Conservation (phyloP, 1,140 invertebrate species). For the Charaxes varanes region DNA sequence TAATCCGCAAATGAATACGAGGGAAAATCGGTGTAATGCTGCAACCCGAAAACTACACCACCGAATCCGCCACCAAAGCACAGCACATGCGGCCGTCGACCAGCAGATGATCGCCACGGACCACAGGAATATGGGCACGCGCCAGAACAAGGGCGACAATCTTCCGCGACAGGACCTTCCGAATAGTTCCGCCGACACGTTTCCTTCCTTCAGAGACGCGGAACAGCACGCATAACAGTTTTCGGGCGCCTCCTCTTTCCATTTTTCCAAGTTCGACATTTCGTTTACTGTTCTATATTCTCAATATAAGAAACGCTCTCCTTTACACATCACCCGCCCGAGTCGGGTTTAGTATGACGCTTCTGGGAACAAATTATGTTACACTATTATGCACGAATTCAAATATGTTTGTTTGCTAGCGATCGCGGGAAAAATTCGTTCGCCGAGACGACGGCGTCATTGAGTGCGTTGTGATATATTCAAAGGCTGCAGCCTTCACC, state of each 20-base stretch:
- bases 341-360: too few relatives aligned
- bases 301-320: not conserved
- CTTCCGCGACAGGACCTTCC: slow-evolving; percentile 37
- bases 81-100: too few relatives aligned
- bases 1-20: too few relatives aligned
- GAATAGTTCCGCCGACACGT: slow-evolving; percentile 37
- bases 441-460: not conserved
- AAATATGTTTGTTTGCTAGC: too few relatives aligned
- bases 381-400: not conserved
- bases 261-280: slow-evolving; percentile 34
- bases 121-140: too few relatives aligned
- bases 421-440: not conserved
- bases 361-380: slow-evolving; percentile 23
- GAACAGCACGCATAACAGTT: slow-evolving; percentile 35
- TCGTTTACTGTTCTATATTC: too few relatives aligned
- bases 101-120: too few relatives aligned
- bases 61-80: too few relatives aligned
- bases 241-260: slow-evolving; percentile 30
- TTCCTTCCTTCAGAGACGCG: slow-evolving; percentile 31
- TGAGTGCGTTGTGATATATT: slow-evolving; percentile 1
- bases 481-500: slow-evolving; percentile 9
- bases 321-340: too few relatives aligned
- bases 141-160: too few relatives aligned
- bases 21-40: too few relatives aligned
- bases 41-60: too few relatives aligned